Evolutionary conservation across 2,797 vertebrate genomes (phyloP), one percentile per base, ranked within the genome.

Genomic region (Champsocephalus gunnari): DNA sequence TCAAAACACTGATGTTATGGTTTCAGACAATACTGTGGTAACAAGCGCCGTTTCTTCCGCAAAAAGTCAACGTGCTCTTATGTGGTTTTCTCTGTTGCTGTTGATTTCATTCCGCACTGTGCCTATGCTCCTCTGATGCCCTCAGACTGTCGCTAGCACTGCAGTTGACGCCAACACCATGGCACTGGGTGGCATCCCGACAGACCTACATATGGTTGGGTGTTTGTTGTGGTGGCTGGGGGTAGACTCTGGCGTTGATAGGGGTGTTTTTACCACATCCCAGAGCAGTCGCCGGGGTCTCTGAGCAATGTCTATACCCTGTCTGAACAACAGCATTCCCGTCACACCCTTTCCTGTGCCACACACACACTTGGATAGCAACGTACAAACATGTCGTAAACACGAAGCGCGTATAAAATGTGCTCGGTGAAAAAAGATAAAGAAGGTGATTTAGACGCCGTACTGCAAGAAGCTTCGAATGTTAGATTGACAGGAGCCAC

Each of bases 161-260:
- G 85, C 28, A 79, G 83, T 82, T 72, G 81, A 86, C 55, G 86
- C 83, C 85, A 81, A 72, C 88, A 87, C 81, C 80, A 73, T 63
- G 80, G 83, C 79, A 60, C 86, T 89, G 87, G 91, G 90, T 88
- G 91, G 89, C 90, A 93, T 91, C 81, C 68, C 56, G 21, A 72
- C 87, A 86, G 84, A 83, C 85, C 81, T 81, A 85, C 89, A 92
- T 83, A 90, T 88, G 92, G 86, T 70, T 48, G 77, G 21, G 67
- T 89, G 87, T 90, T 90, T 92, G 87, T 89, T 93, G 92, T 93
- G 91, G 91, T 84, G 78, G 73, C 78, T 84, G 74, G 71, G 82
- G 81, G 73, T 55, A 75, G 77, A 80, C 59, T 82, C 73, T 88
- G 69, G 82, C 21, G 61, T 77, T 67, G 82, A 87, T 71, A 62